These are phyloP conservation scores for Phorcus lineatus DNA, from an alignment of 2,888 invertebrate genomes.

Conservation along the genomic window DNA sequence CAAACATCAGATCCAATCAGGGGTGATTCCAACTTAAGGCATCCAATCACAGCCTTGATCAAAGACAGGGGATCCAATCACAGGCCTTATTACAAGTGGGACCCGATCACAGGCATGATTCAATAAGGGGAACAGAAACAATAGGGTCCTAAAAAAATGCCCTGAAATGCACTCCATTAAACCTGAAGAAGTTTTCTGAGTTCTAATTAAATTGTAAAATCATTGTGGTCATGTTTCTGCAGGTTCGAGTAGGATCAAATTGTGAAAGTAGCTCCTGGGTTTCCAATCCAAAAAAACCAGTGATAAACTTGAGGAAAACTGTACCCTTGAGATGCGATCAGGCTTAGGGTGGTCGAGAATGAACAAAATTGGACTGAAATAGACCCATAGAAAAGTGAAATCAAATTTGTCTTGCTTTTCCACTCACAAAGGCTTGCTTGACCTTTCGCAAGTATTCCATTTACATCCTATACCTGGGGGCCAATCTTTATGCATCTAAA, in stretches of 20 bases:
- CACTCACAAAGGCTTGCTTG: too few species aligned
- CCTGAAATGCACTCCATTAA: not conserved
- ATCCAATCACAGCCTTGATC: too few species aligned
- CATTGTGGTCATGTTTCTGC: not conserved
- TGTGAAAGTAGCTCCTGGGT: not conserved
- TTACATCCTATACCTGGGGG: too few species aligned
- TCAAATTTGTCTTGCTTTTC: constrained; percentile 7
- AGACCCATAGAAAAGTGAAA: not conserved
- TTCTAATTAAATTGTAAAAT: not conserved
- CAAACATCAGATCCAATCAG: too few species aligned
- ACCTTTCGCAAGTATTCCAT: too few species aligned
- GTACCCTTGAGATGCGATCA: not conserved
- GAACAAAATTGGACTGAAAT: not conserved
- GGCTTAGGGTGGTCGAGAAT: not conserved
- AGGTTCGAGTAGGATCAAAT: not conserved
- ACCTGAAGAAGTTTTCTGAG: not conserved
- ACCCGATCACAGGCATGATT: too few species aligned
- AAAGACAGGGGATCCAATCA: too few species aligned
- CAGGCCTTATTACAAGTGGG: too few species aligned
- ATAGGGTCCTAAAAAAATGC: too few species aligned
- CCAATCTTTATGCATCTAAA: too few species aligned
- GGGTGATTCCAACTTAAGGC: too few species aligned
- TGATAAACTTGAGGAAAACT: not conserved
- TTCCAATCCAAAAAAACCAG: not conserved
- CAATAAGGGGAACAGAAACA: too few species aligned